Conservation (phyloP, 2,113 vertebrate species). For the Dicrurus megarhynchus region DNA sequence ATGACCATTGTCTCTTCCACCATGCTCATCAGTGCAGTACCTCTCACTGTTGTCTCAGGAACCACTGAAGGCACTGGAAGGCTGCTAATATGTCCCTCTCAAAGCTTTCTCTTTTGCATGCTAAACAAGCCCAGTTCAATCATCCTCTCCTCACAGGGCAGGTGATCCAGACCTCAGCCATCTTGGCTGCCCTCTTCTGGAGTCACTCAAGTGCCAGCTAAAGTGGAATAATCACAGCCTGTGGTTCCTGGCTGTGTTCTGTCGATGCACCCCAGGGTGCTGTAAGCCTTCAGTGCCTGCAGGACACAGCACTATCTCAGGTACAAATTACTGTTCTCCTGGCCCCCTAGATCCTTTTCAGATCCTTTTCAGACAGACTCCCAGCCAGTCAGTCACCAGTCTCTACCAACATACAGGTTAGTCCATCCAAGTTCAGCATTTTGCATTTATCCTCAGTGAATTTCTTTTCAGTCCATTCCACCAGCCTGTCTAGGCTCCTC, state of each 20-base stretch:
- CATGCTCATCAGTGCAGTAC: background rate
- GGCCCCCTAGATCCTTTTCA: background rate
- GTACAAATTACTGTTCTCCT: background rate
- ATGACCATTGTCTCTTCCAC: background rate
- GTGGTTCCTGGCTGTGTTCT: background rate
- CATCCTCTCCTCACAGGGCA: background rate
- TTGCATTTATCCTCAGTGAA: background rate
- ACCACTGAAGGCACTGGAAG: background rate
- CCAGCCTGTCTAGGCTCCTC: background rate
- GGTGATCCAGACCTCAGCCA: background rate
- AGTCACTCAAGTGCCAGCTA: background rate
- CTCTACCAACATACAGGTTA: background rate
- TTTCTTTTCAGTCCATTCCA: background rate
- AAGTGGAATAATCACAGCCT: background rate
- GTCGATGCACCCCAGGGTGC: background rate
- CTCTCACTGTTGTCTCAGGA: background rate
- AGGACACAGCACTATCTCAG: background rate
- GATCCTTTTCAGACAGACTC: background rate
- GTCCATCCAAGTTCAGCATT: background rate
- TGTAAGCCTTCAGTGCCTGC: background rate
- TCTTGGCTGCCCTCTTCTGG: background rate
- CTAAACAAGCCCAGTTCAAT: background rate
- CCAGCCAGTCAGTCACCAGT: background rate
- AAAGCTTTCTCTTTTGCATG: background rate
- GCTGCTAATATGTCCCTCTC: background rate